A percentile compares a stretch with the other conserved stretches of the same genome.
phyloP scores from a whole-genome alignment of 2,797 vertebrate species.

The Phataginus tetradactyla region DNA sequence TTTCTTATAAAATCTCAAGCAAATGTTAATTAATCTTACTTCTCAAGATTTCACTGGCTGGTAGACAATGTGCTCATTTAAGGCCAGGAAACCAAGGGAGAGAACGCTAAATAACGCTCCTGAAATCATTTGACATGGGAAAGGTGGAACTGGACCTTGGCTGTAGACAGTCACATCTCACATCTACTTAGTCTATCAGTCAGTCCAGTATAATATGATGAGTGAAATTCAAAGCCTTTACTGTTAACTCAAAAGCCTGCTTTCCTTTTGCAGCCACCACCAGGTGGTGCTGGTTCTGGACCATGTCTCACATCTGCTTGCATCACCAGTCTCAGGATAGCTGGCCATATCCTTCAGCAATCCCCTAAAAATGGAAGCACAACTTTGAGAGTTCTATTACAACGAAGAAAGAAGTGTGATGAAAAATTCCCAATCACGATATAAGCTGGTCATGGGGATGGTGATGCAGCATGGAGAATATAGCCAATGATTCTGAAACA shows the following conservation, averaged over 20 bases:
- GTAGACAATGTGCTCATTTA: neutral
- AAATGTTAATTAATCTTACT: conserved; percentile 23
- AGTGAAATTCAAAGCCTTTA: neutral
- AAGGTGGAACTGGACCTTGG: neutral
- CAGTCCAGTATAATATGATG: neutral
- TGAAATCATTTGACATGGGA: neutral
- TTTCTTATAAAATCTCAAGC: neutral
- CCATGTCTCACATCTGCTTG: neutral
- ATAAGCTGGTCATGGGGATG: too few species aligned
- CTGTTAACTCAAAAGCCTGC: neutral
- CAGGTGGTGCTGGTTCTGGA: neutral
- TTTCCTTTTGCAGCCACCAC: neutral
- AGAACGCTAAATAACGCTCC: neutral
- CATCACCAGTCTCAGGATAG: neutral
- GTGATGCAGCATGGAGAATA: too few species aligned
- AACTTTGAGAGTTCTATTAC: neutral
- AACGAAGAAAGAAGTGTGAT: too few species aligned
- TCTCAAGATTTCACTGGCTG: neutral
- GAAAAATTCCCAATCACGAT: too few species aligned
- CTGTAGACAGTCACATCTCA: neutral
- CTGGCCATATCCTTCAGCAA: neutral
- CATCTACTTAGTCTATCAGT: neutral
- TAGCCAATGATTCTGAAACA: too few species aligned
- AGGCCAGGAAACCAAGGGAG: neutral
- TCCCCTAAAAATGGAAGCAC: neutral